A percentile compares a stretch with the other conserved stretches of the same genome.
Evolutionary conservation across 2,888 invertebrate species (phyloP).

Genomic region (Conistra vaccinii): DNA sequence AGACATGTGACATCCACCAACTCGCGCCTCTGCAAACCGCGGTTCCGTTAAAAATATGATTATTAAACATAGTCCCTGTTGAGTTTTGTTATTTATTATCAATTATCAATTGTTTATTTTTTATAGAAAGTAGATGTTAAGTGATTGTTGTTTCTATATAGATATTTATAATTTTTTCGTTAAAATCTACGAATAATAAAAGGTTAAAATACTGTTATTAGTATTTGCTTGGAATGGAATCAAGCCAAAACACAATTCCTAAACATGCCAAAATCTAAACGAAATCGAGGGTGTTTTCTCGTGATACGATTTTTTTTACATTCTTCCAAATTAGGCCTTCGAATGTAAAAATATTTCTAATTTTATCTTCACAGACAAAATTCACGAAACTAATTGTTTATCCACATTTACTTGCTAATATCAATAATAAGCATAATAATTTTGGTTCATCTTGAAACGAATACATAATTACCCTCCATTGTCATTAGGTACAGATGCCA

Average conservation of each 20-base stretch:
- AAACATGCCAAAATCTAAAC: neutral
- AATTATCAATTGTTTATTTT: slow-evolving; percentile 4
- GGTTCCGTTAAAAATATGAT: no score
- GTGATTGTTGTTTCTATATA: slow-evolving; percentile 8
- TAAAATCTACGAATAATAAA: no score
- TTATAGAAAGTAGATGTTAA: slow-evolving; percentile 17
- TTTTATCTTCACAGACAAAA: slow-evolving; percentile 22
- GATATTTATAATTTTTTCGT: neutral
- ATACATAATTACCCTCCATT: no score
- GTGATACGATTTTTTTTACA: neutral
- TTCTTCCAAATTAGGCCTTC: neutral
- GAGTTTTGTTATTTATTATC: slow-evolving; percentile 26
- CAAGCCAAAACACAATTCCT: neutral
- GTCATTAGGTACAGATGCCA: no score
- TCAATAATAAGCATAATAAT: slow-evolving; percentile 35
- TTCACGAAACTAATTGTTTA: slow-evolving; percentile 3
- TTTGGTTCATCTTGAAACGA: slow-evolving; percentile 36
- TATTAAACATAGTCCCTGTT: slow-evolving; percentile 2
- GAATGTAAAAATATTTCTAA: slow-evolving; percentile 3
- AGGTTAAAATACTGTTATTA: neutral
- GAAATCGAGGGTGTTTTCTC: no score
- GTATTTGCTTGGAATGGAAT: neutral
- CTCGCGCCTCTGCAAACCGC: neutral
- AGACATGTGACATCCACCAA: no score
- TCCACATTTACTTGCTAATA: slow-evolving; percentile 25